Percentiles rank a stretch among this genome's conserved stretches.
Evolutionary conservation across 2,888 invertebrate species (phyloP).

Genomic region (Lordiphosa fenestrarum): DNA sequence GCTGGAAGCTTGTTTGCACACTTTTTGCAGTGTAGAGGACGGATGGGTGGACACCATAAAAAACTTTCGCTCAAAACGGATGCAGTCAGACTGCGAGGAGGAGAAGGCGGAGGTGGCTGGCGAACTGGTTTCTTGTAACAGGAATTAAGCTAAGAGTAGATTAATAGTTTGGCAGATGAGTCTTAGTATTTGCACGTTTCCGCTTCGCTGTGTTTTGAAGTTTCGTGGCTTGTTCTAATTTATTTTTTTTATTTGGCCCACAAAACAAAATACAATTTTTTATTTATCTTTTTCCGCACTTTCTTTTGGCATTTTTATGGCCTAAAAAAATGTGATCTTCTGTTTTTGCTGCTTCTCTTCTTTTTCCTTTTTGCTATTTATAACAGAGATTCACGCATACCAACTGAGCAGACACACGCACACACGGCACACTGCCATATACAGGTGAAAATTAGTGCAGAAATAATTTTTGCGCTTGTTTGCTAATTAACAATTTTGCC

Average conservation of each 20-base stretch:
- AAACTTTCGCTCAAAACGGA: conserved; percentile 72
- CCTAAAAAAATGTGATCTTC: conserved; percentile 55
- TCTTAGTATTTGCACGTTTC: conserved; percentile 35
- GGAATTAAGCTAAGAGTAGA: conserved; percentile 50
- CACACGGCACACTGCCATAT: conserved; percentile 28
- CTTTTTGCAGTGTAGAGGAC: conserved; percentile 33
- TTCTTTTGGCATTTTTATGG: conserved; percentile 57
- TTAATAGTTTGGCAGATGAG: too few species aligned
- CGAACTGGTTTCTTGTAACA: conserved; percentile 64
- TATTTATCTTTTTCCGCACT: conserved; percentile 59
- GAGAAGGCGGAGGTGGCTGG: conserved; percentile 1
- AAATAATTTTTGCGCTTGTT: conserved; percentile 24
- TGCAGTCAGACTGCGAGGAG: conserved; percentile 41
- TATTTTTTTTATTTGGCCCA: conserved; percentile 54
- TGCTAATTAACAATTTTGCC: too few species aligned
- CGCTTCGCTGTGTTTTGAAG: conserved; percentile 33
- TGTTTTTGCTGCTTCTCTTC: conserved; percentile 23
- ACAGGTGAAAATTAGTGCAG: conserved; percentile 68
- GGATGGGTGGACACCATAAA: conserved; percentile 41
- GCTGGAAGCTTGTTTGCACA: conserved; percentile 48
- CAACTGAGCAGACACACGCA: conserved; percentile 19
- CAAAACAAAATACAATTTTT: conserved; percentile 45
- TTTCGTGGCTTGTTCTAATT: conserved; percentile 55
- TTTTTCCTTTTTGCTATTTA: conserved; percentile 51
- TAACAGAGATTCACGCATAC: conserved; percentile 57